A percentile compares a stretch with the other conserved stretches of the same genome.
These are phyloP conservation scores for Carassius carassius DNA, from an alignment of 2,113 vertebrate species.

Conservation along the genomic window DNA sequence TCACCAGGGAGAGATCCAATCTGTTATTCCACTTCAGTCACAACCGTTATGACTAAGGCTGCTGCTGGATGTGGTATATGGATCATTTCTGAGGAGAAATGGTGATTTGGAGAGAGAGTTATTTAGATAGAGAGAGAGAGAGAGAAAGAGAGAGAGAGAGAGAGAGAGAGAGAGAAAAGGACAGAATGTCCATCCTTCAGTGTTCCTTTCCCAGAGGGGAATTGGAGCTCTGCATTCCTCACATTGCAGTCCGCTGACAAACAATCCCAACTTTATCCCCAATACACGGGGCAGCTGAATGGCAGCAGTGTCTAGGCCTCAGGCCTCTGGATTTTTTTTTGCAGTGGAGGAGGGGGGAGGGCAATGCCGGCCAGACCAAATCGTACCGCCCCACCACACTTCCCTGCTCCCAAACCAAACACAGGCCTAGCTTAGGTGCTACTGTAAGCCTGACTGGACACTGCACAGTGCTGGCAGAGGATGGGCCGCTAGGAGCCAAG, in stretches of 20 bases:
- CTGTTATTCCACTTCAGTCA: slow-evolving; percentile 63
- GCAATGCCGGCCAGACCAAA: slow-evolving; percentile 41
- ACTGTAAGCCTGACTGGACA: slow-evolving; percentile 55
- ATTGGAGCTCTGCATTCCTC: slow-evolving; percentile 74
- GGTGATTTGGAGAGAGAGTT: slow-evolving; percentile 6
- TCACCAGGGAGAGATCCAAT: slow-evolving; percentile 61
- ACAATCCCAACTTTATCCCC: slow-evolving; percentile 83
- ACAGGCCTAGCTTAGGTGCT: slow-evolving; percentile 59
- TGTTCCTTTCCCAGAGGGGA: slow-evolving; percentile 59
- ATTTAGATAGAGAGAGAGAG: slow-evolving; percentile 26
- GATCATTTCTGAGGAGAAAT: slow-evolving; percentile 46
- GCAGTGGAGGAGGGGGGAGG: slow-evolving; percentile 56
- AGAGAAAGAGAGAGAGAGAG: slow-evolving; percentile 35
- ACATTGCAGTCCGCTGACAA: slow-evolving; percentile 78
- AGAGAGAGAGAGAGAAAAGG: slow-evolving; percentile 13
- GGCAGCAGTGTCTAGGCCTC: slow-evolving; percentile 72
- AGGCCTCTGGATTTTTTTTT: slow-evolving; percentile 66
- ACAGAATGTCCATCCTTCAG: slow-evolving; percentile 28
- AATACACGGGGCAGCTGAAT: slow-evolving; percentile 71
- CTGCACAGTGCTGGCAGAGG: slow-evolving; percentile 39
- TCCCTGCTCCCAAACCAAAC: slow-evolving; percentile 66
- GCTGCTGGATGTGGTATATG: slow-evolving; percentile 34
- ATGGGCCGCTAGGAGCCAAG: slow-evolving; percentile 58
- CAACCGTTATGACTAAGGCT: slow-evolving; percentile 44
- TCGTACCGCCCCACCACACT: slow-evolving; percentile 51